Evolutionary conservation across 1,140 invertebrate species (phyloP).

Genomic region (Drosophila ercepeae): DNA sequence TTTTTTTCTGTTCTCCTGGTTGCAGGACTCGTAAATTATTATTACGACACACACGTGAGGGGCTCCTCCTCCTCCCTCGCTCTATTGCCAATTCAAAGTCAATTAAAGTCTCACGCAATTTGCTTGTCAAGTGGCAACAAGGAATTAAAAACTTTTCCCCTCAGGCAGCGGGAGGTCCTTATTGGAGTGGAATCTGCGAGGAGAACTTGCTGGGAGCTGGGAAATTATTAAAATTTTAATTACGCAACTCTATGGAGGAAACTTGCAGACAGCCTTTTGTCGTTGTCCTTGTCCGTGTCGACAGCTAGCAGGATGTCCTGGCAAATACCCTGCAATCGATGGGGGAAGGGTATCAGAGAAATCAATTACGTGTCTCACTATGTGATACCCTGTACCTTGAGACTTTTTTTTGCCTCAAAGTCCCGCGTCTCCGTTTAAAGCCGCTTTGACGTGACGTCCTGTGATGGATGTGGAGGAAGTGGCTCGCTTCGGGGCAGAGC

Average conservation of each 20-base stretch:
- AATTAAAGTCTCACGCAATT: constrained; percentile 61
- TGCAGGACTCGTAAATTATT: constrained; percentile 50
- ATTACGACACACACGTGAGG: constrained; percentile 27
- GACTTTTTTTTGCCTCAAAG: no score
- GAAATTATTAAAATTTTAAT: constrained; percentile 78
- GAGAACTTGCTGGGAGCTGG: constrained; percentile 40
- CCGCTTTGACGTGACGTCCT: constrained; percentile 22
- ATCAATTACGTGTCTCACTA: no score
- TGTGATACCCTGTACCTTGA: neutral
- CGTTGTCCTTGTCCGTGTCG: constrained; percentile 17
- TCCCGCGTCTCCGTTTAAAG: neutral
- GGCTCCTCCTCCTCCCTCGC: neutral
- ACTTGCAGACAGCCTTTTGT: constrained; percentile 45
- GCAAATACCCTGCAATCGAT: neutral
- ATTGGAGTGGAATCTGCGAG: neutral
- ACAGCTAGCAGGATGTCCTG: constrained; percentile 14
- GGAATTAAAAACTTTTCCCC: constrained; percentile 56
- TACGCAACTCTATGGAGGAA: constrained; percentile 57
- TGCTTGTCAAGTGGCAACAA: constrained; percentile 56
- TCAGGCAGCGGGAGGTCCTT: neutral
- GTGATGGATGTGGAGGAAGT: constrained; percentile 10
- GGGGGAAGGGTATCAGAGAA: no score
- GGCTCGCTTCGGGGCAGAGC: neutral
- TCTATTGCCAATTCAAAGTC: constrained; percentile 63
- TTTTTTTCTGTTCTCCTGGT: neutral